Evolutionary conservation across 2,797 vertebrate genomes (phyloP).

Genomic region (Diplodus puntazzo): DNA sequence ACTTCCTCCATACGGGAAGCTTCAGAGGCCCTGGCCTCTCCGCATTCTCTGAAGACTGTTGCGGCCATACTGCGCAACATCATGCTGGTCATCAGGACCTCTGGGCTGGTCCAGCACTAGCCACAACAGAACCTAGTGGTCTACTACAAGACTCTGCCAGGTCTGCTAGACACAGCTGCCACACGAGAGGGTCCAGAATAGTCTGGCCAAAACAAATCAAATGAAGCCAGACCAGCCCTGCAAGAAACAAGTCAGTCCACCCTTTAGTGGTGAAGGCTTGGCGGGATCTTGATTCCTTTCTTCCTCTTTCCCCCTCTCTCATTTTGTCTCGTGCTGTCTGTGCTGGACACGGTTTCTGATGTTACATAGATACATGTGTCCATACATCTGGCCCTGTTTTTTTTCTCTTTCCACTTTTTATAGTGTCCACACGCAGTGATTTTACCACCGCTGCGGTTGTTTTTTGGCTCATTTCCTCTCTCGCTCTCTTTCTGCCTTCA

Average conservation of each 20-base stretch:
- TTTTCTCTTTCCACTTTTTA: slow-evolving; percentile 54
- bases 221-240: slow-evolving; percentile 58
- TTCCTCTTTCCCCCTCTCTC: slow-evolving; percentile 42
- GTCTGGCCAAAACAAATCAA: slow-evolving; percentile 74
- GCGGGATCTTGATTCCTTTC: slow-evolving; percentile 39
- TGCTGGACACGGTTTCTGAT: slow-evolving; percentile 52
- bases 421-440: slow-evolving; percentile 61
- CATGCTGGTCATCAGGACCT: slow-evolving; percentile 53
- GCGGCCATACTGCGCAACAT: slow-evolving; percentile 50
- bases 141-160: slow-evolving; percentile 66
- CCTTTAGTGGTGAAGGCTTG: slow-evolving; percentile 73
- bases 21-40: slow-evolving; percentile 52
- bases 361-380: slow-evolving; percentile 54
- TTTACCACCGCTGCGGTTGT: slow-evolving; percentile 53
- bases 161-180: slow-evolving; percentile 55
- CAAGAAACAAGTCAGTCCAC: slow-evolving; percentile 68
- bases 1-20: slow-evolving; percentile 68
- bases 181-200: slow-evolving; percentile 69
- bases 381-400: slow-evolving; percentile 48
- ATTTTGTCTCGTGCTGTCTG: slow-evolving; percentile 60
- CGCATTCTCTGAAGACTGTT: slow-evolving; percentile 50
- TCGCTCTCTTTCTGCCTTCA: slow-evolving; percentile 35
- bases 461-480: slow-evolving; percentile 51
- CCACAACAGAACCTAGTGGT: slow-evolving; percentile 79
- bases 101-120: slow-evolving; percentile 42